A percentile compares a stretch with the other conserved stretches of the same genome.
These are phyloP conservation scores for Trissolcus brochymenae DNA, from an alignment of 2,888 invertebrate genomes.

Conservation along the genomic window DNA sequence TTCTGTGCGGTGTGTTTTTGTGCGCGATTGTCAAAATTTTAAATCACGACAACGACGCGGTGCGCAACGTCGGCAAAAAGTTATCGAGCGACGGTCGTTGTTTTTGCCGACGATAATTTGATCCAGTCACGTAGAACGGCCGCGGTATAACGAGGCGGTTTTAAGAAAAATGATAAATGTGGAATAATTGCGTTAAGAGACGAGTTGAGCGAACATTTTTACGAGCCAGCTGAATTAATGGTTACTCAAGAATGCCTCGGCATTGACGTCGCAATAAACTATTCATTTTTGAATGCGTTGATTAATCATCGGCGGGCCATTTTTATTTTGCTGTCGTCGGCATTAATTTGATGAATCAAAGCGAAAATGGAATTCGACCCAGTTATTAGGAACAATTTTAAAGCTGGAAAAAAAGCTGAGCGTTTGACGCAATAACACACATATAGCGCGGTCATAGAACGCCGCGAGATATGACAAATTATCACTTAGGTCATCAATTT, in stretches of 20 bases:
- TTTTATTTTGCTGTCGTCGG: constrained; percentile 25
- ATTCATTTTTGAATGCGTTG: constrained; percentile 36
- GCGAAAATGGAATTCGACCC: neutral
- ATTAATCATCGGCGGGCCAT: constrained; percentile 22
- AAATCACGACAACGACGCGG: constrained; percentile 35
- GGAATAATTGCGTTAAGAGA: constrained; percentile 56
- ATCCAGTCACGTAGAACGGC: constrained; percentile 52
- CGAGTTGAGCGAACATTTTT: constrained; percentile 48
- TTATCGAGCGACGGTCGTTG: constrained; percentile 34
- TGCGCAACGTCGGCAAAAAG: constrained; percentile 26
- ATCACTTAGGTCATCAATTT: constrained; percentile 30
- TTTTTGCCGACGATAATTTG: constrained; percentile 52
- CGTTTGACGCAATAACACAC: constrained; percentile 9
- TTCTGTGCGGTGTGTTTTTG: constrained; percentile 24
- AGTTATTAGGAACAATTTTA: constrained; percentile 2
- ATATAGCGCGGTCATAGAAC: constrained; percentile 2
- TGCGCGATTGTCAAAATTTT: constrained; percentile 36
- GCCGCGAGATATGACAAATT: constrained; percentile 31
- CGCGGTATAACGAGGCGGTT: constrained; percentile 47
- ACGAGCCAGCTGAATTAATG: constrained; percentile 53
- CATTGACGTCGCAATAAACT: constrained; percentile 44
- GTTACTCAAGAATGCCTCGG: constrained; percentile 37
- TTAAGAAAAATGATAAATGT: constrained; percentile 59
- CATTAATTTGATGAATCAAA: constrained; percentile 18
- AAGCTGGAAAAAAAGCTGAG: neutral